Evolutionary conservation across 2,113 vertebrate species (phyloP).

Genomic region (Sorex fumeus): DNA sequence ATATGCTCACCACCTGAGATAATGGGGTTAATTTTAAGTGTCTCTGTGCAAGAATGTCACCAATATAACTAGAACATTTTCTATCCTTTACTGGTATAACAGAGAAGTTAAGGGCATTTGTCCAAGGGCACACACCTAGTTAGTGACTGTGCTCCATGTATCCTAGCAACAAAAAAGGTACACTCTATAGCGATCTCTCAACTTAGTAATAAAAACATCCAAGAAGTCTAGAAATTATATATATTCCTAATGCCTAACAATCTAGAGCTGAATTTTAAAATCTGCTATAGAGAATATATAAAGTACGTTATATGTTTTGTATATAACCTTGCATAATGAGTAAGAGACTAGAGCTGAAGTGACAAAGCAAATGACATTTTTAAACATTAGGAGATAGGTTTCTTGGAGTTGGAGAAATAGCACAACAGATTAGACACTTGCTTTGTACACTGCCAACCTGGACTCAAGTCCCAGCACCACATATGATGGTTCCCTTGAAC

Average conservation of each 20-base stretch:
- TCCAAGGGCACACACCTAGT: conserved; percentile 63
- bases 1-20: background rate
- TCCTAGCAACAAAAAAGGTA: conserved; percentile 57
- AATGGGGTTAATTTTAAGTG: background rate
- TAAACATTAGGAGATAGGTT: too few species aligned
- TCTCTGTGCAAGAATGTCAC: background rate
- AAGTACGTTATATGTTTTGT: too few species aligned
- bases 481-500: too few species aligned
- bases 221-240: background rate
- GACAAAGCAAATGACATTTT: background rate
- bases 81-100: background rate
- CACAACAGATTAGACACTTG: too few species aligned
- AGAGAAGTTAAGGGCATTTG: background rate
- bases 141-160: background rate
- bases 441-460: too few species aligned
- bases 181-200: background rate
- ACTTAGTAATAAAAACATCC: conserved; percentile 20
- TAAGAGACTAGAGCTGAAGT: background rate
- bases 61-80: background rate
- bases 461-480: too few species aligned
- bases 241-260: too few species aligned
- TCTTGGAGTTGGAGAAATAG: too few species aligned
- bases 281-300: too few species aligned
- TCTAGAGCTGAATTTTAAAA: too few species aligned
- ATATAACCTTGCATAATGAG: too few species aligned